These are phyloP conservation scores for Himalopsyche tibetana DNA, from an alignment of 2,888 invertebrate species.

Conservation along the genomic window DNA sequence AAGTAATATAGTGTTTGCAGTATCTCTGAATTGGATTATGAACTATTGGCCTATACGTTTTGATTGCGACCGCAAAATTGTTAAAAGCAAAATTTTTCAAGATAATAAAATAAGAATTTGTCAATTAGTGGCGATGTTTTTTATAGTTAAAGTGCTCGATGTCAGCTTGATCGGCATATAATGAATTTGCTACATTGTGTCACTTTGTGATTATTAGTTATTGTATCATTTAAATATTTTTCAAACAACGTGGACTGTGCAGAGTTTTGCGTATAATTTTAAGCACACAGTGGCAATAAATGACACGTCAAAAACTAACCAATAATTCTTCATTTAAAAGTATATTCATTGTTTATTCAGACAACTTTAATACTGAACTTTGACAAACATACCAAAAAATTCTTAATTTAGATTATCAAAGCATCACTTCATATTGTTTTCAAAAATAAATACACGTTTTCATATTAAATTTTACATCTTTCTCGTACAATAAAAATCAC, in stretches of 20 bases:
- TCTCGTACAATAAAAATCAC: too few relatives aligned
- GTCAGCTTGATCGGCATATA: constrained; percentile 24
- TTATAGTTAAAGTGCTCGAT: constrained; percentile 3
- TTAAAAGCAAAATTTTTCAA: constrained; percentile 14
- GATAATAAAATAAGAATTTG: not conserved
- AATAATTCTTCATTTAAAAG: too few relatives aligned
- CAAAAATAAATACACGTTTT: too few relatives aligned
- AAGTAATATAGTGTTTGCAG: not conserved
- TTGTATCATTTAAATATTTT: not conserved
- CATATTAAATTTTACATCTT: too few relatives aligned
- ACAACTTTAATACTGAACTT: too few relatives aligned
- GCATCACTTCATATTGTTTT: too few relatives aligned
- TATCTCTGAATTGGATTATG: too few relatives aligned
- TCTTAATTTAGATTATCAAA: too few relatives aligned
- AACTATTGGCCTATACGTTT: not conserved
- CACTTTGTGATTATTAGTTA: not conserved
- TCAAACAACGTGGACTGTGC: not conserved
- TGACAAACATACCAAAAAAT: too few relatives aligned
- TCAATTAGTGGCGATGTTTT: not conserved
- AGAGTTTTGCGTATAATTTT: not conserved
- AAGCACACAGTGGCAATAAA: too few relatives aligned
- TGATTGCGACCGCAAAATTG: constrained; percentile 7
- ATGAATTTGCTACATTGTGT: constrained; percentile 24
- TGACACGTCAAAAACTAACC: too few relatives aligned
- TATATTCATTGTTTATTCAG: too few relatives aligned